Percentiles rank a stretch among this genome's conserved stretches.
phyloP scores from a whole-genome alignment of 2,888 invertebrate species.

The Leucophenga maculata region DNA sequence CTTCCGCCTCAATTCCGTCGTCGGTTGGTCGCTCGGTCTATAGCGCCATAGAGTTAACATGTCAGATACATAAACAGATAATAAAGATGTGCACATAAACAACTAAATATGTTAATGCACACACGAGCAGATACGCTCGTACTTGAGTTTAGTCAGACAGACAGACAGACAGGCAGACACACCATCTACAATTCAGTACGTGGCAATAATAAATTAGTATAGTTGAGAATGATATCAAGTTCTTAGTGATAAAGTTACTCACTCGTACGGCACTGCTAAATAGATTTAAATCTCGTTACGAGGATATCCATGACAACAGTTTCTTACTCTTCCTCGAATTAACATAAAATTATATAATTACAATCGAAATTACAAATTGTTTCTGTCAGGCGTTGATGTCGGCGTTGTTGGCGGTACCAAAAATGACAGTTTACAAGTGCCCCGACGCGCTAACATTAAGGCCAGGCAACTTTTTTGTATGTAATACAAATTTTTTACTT shows the following conservation, averaged over 20 bases:
- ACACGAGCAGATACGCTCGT: background rate
- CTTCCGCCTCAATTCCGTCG: background rate
- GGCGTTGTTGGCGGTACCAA: background rate
- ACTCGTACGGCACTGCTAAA: background rate
- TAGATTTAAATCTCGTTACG: slow-evolving; percentile 15
- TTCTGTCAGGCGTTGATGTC: background rate
- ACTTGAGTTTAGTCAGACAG: background rate
- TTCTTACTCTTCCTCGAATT: background rate
- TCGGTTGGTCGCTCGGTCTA: too few relatives aligned
- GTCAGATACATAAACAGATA: slow-evolving; percentile 16
- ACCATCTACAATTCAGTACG: too few relatives aligned
- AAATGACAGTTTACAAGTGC: background rate
- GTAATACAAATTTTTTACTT: background rate
- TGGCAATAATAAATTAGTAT: too few relatives aligned
- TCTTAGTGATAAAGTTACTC: too few relatives aligned
- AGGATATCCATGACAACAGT: background rate
- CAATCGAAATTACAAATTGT: slow-evolving; percentile 25
- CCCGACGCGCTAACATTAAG: background rate
- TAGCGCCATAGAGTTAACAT: slow-evolving; percentile 14
- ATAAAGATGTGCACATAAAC: slow-evolving; percentile 21
- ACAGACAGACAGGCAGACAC: background rate
- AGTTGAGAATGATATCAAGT: too few relatives aligned
- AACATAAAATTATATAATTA: slow-evolving; percentile 24
- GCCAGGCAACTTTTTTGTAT: background rate
- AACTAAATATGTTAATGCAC: slow-evolving; percentile 19